A percentile compares a stretch with the other conserved stretches of the same genome.
Evolutionary conservation across 1,140 invertebrate species (phyloP).

Genomic region (Platyscapa corneri): DNA sequence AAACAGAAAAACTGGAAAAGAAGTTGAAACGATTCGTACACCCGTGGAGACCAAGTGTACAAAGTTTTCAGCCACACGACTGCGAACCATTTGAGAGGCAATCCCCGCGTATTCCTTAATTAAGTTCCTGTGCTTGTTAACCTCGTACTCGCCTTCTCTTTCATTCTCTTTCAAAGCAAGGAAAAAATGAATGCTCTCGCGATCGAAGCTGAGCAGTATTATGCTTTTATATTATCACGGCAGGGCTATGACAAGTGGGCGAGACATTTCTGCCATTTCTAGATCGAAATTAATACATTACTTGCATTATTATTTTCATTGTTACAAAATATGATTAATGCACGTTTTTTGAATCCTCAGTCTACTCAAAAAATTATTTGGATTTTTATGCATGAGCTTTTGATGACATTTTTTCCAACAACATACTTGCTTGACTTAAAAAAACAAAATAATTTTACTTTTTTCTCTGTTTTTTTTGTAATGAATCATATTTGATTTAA

Average conservation of each 20-base stretch:
- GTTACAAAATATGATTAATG: neutral
- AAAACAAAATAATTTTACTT: too few species aligned
- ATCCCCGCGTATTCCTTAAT: conserved; percentile 36
- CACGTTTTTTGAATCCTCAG: neutral
- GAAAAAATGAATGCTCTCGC: neutral
- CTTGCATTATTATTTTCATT: neutral
- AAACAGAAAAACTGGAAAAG: too few species aligned
- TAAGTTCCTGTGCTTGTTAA: conserved; percentile 45
- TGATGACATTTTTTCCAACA: too few species aligned
- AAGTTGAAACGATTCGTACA: conserved; percentile 36
- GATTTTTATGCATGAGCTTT: too few species aligned
- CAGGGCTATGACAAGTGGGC: neutral
- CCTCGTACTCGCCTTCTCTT: neutral
- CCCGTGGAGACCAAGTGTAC: conserved; percentile 1
- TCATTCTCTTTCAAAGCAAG: conserved; percentile 11
- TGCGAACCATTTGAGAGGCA: neutral
- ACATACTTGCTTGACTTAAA: too few species aligned
- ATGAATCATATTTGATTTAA: too few species aligned
- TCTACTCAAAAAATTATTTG: neutral
- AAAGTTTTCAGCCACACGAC: conserved; percentile 29
- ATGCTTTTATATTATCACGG: neutral
- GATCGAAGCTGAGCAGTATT: neutral
- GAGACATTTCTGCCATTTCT: neutral
- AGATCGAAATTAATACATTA: neutral
- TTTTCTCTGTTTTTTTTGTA: too few species aligned